Conservation (phyloP, 2,113 vertebrate genomes). For the Bombycilla garrulus region DNA sequence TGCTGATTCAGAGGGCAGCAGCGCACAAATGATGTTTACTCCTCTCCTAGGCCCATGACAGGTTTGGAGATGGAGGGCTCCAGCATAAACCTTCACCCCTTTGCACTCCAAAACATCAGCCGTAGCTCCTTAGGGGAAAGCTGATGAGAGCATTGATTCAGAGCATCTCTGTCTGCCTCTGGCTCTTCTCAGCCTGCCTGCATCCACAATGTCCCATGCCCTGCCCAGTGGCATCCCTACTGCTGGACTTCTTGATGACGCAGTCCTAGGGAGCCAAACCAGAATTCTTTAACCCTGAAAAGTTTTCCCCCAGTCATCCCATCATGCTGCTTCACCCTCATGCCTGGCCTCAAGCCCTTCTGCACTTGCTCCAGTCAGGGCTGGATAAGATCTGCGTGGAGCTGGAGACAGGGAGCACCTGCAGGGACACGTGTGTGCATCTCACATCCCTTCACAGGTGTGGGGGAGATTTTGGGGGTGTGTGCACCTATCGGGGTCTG, state of each 20-base stretch:
- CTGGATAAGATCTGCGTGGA: neutral
- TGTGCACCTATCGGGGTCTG: neutral
- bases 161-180: neutral
- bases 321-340: neutral
- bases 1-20: neutral
- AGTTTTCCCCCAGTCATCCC: neutral
- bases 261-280: neutral
- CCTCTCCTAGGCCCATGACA: neutral
- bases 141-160: neutral
- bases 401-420: neutral
- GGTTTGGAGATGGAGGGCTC: neutral
- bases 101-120: neutral
- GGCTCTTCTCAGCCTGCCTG: neutral
- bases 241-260: neutral
- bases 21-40: neutral
- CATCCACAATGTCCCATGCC: neutral
- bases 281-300: neutral
- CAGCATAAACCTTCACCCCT: neutral
- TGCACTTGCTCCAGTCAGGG: neutral
- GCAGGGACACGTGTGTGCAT: neutral
- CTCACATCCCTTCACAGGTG: neutral
- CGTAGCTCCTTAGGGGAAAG: neutral
- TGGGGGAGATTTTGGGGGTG: neutral
- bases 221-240: neutral
- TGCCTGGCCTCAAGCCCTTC: neutral